A percentile compares a stretch with the other conserved stretches of the same genome.
Conservation (phyloP, 2,797 vertebrate genomes). For the Rhincodon typus region DNA sequence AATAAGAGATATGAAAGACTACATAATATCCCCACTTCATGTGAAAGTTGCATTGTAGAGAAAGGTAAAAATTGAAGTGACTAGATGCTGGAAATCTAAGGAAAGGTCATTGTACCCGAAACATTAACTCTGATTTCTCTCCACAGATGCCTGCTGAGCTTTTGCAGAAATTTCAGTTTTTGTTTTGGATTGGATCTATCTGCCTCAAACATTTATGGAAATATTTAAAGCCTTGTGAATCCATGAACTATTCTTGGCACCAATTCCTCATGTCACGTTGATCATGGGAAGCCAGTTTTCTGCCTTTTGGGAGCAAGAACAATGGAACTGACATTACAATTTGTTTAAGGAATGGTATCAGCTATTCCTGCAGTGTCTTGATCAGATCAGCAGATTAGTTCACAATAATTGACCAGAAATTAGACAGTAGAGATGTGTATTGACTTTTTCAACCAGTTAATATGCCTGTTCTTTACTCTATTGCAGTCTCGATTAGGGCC, state of each 20-base stretch:
- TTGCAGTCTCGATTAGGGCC: not conserved
- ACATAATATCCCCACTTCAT: not conserved
- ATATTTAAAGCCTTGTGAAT: not conserved
- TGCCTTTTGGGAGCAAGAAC: not conserved
- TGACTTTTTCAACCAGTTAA: not conserved
- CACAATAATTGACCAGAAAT: not conserved
- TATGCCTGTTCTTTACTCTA: not conserved
- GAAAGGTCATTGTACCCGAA: too few relatives aligned
- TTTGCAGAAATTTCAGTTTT: too few relatives aligned
- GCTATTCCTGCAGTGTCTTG: not conserved
- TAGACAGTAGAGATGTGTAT: not conserved
- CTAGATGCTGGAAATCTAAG: too few relatives aligned
- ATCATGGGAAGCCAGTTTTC: not conserved
- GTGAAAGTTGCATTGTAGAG: not conserved
- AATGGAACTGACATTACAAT: not conserved
- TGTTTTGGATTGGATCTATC: not conserved
- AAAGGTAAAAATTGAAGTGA: not conserved
- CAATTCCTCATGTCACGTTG: not conserved
- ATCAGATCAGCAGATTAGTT: not conserved
- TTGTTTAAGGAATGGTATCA: not conserved
- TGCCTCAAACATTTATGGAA: not conserved
- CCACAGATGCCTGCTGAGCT: too few relatives aligned
- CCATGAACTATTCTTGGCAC: not conserved
- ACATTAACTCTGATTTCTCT: too few relatives aligned
- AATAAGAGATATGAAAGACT: not conserved